Evolutionary conservation across 2,888 invertebrate species (phyloP), one percentile per base, ranked within the genome.

Genomic region (Mythimna ferrago): DNA sequence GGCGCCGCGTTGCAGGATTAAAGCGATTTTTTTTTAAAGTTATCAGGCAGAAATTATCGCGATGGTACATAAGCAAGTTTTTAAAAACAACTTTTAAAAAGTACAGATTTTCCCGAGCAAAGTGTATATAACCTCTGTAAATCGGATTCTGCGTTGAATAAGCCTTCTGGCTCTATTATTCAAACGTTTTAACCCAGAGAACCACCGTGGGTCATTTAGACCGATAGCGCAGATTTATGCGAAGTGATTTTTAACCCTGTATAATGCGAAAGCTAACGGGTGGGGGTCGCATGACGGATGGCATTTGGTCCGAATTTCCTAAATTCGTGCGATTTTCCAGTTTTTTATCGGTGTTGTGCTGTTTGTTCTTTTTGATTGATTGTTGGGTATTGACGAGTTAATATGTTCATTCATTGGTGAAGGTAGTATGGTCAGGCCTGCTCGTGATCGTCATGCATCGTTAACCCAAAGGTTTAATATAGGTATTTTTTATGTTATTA

Each of bases 161-260:
- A 21, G 1, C 65, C 76, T 81, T 83, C 80, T 83, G 66, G 2
- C 3, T 41, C 6, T 14, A 32, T n/a, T 57, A 21, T 44, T 41
- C 11, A 26, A 14, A 35, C n/a, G 19, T 58, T 54, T n/a, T 79
- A 89, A 84, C 89, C 89, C 88, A 87, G 90, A 82, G 87, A 91
- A 90, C 86, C 81, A 89, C 92, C 90, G 88, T 89, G 88, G 92
- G 93, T 93, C 92, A 93, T 94, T 93, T 93, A 92, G 91, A 86
- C 91, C 91, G 95, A 95, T 95, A 95, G 93, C 93, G 89, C 81
- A 89, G 92, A 95, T 95, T 95, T 94, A 95, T 95, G 93, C 89
- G 90, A 89, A 93, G 93, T 94, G 93, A 95, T 95, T 95, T 95
- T 95, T 95, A 95, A 95, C 94, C 94, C 94, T 92, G 92, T 92